Percentiles rank a stretch among this genome's conserved stretches.
phyloP scores from a whole-genome alignment of 2,113 vertebrate species.

The Tapirus terrestris region DNA sequence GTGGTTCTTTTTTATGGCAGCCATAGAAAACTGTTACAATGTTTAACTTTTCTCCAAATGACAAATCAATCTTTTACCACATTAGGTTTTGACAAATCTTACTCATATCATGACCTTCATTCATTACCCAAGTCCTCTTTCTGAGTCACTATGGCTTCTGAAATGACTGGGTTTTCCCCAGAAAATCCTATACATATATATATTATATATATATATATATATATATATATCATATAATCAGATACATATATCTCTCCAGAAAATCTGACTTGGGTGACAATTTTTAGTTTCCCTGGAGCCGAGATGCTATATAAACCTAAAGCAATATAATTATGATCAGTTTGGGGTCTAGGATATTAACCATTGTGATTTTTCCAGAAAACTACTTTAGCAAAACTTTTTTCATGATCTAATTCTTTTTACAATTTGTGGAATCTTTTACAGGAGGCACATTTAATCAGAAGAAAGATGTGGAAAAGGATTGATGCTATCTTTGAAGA shows the following conservation, averaged over 20 bases:
- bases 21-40: not conserved
- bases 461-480: conserved; percentile 23
- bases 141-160: not conserved
- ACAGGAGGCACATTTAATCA: not conserved
- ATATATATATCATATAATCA: not conserved
- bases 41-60: not conserved
- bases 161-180: not conserved
- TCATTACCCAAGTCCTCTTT: not conserved
- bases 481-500: conserved; percentile 7
- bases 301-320: not conserved
- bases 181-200: not conserved
- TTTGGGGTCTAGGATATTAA: not conserved
- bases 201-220: not conserved
- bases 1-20: not conserved
- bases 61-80: not conserved
- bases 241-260: not conserved
- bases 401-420: conserved; percentile 42
- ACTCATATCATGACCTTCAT: not conserved
- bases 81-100: not conserved
- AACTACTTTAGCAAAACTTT: not conserved
- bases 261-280: not conserved
- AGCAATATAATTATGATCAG: conserved; percentile 21
- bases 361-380: conserved; percentile 1
- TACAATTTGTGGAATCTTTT: conserved; percentile 17
- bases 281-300: conserved; percentile 38